A percentile compares a stretch with the other conserved stretches of the same genome.
Evolutionary conservation across 2,888 invertebrate genomes (phyloP).

Genomic region (Cyaniris semiargus): DNA sequence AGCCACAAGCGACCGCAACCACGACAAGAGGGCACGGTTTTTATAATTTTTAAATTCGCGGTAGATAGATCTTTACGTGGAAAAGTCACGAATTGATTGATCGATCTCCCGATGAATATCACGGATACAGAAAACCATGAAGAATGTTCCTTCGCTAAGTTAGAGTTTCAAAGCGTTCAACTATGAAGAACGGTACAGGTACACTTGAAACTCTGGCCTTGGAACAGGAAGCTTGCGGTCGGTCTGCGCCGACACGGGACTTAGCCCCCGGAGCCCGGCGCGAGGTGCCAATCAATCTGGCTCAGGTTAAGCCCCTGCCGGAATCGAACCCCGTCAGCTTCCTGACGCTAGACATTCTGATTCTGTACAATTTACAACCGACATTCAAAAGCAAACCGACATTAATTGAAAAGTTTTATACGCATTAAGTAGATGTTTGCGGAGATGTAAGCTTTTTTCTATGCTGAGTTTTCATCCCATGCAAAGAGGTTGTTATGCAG

Average conservation of each 20-base stretch:
- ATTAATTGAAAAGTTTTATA: constrained; percentile 14
- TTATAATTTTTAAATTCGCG: no score
- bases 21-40: no score
- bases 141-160: no score
- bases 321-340: not conserved
- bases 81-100: no score
- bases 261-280: not conserved
- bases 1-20: not conserved
- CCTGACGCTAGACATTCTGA: not conserved
- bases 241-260: not conserved
- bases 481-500: no score
- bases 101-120: no score
- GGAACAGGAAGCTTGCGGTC: not conserved
- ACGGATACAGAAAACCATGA: no score
- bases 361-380: not conserved
- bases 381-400: no score
- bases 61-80: no score
- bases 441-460: not conserved
- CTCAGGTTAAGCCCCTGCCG: not conserved
- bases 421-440: not conserved
- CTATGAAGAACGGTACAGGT: not conserved
- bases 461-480: not conserved
- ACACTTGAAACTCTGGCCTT: not conserved
- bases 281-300: not conserved
- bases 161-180: no score